These are phyloP conservation scores for Plestiodon gilberti DNA, from an alignment of 2,113 vertebrate genomes.

Conservation along the genomic window DNA sequence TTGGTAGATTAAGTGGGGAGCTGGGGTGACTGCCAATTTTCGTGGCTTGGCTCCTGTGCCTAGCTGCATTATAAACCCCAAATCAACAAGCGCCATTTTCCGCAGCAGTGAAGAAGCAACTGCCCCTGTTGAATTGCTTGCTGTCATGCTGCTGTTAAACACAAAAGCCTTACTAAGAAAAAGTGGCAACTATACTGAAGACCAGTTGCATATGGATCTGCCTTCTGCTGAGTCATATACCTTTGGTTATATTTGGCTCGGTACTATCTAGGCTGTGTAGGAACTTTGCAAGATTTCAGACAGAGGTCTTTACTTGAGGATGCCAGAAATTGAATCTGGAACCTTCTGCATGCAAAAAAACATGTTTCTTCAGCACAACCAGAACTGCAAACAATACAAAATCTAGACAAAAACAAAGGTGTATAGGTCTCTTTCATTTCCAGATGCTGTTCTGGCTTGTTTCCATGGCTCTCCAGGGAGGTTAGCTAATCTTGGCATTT, in stretches of 20 bases:
- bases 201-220: no score
- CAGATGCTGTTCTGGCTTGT: neutral
- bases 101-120: neutral
- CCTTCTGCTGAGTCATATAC: no score
- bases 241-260: no score
- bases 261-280: no score
- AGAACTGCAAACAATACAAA: neutral
- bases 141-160: neutral
- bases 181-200: neutral
- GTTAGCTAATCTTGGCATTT: neutral
- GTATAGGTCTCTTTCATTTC: neutral
- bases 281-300: no score
- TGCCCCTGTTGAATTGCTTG: neutral
- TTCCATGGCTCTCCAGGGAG: no score
- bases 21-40: neutral
- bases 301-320: no score
- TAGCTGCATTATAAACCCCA: neutral
- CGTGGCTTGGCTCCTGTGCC: neutral
- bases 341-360: no score
- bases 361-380: neutral
- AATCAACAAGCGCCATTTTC: neutral
- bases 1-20: neutral
- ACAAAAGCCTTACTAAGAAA: neutral
- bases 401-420: neutral
- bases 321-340: no score